phyloP scores from a whole-genome alignment of 2,797 vertebrate species.

The Masticophis lateralis region DNA sequence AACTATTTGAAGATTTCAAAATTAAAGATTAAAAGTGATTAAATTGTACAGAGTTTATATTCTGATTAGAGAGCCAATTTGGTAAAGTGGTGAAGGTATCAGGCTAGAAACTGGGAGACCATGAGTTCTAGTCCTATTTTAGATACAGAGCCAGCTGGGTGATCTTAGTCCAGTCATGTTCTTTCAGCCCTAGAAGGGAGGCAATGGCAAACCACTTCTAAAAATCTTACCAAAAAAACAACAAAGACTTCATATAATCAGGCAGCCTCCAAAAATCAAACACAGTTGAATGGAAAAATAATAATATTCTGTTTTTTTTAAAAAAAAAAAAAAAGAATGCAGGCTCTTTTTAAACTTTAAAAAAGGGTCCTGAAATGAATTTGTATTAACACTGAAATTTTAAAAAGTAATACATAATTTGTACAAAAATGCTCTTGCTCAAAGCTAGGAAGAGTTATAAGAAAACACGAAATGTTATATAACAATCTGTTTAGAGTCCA shows the following conservation, averaged over 20 bases:
- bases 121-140: not conserved
- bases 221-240: not conserved
- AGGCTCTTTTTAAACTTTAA: slow-evolving; percentile 4
- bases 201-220: not conserved
- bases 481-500: slow-evolving; percentile 12
- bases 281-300: not conserved
- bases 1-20: not conserved
- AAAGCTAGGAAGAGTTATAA: slow-evolving; percentile 5
- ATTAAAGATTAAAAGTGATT: not conserved
- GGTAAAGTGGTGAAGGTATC: not conserved
- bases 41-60: not conserved
- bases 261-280: not conserved
- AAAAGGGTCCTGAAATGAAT: not conserved
- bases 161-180: not conserved
- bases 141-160: not conserved
- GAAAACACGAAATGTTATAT: not conserved
- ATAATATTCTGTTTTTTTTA: not conserved
- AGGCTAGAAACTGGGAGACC: not conserved
- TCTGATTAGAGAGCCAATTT: not conserved
- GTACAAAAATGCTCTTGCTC: not conserved
- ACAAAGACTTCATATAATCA: not conserved
- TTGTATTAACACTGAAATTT: not conserved
- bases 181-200: not conserved
- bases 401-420: not conserved
- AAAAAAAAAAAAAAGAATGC: not conserved